phyloP scores from a whole-genome alignment of 2,113 vertebrate genomes.

The Antennarius striatus region DNA sequence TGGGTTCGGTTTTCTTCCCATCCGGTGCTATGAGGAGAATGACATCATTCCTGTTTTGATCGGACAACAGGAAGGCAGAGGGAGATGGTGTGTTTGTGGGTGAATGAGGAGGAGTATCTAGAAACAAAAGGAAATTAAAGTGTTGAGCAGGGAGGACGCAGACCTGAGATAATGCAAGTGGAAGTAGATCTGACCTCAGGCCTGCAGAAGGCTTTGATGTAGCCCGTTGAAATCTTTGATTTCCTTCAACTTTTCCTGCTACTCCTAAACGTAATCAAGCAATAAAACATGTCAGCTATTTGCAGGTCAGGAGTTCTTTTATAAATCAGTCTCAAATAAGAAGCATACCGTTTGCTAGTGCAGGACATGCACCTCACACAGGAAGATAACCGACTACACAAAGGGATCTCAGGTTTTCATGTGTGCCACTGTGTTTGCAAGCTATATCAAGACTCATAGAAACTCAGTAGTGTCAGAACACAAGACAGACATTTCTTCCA shows the following conservation, averaged over 20 bases:
- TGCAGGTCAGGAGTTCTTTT: conserved; percentile 41
- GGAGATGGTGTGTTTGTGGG: conserved; percentile 2
- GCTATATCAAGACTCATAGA: conserved; percentile 4
- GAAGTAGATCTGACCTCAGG: conserved; percentile 3
- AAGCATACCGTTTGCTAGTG: conserved; percentile 7
- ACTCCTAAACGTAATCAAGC: conserved; percentile 56
- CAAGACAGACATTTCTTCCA: conserved; percentile 49
- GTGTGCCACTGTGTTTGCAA: conserved; percentile 13
- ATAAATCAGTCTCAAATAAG: conserved; percentile 1
- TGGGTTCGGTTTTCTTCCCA: conserved; percentile 46
- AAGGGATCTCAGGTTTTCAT: conserved; percentile 5
- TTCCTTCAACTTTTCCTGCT: conserved; percentile 7
- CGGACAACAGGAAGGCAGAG: conserved; percentile 60
- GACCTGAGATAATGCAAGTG: not conserved
- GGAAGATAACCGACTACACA: conserved; percentile 14
- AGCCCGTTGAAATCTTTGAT: conserved; percentile 12
- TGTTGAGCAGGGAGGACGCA: conserved; percentile 21
- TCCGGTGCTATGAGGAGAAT: conserved; percentile 51
- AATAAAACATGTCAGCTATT: conserved; percentile 47
- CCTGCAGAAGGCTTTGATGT: conserved; percentile 32
- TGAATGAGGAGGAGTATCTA: conserved; percentile 8
- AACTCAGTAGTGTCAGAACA: conserved; percentile 44
- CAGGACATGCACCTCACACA: conserved; percentile 20
- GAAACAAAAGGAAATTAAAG: conserved; percentile 8
- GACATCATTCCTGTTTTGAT: conserved; percentile 73